Percentiles rank a stretch among this genome's conserved stretches.
These are phyloP conservation scores for Heteropelma amictum DNA, from an alignment of 2,888 invertebrate genomes.

Conservation along the genomic window DNA sequence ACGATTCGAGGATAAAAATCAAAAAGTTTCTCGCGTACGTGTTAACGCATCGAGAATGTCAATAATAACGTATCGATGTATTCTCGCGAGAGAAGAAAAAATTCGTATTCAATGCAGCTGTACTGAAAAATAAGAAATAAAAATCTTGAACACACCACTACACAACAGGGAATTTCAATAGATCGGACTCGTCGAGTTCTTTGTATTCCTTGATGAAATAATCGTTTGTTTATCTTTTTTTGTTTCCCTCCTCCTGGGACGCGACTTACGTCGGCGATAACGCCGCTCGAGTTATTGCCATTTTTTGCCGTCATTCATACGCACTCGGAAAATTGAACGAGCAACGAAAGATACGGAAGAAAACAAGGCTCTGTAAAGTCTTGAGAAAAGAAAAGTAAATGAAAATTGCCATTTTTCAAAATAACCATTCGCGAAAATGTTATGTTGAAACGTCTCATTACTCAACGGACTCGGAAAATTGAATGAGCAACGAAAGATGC, in stretches of 20 bases:
- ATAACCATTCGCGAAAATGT: too few species aligned
- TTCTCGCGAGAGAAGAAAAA: background rate
- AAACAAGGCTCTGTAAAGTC: too few species aligned
- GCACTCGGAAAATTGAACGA: too few species aligned
- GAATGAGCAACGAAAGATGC: too few species aligned
- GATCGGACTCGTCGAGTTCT: slow-evolving; percentile 5
- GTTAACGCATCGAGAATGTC: slow-evolving; percentile 38
- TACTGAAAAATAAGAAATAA: background rate
- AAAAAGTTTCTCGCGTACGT: slow-evolving; percentile 9
- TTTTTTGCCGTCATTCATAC: too few species aligned
- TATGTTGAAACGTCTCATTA: too few species aligned
- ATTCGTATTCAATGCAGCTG: slow-evolving; percentile 25
- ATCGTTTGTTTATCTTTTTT: slow-evolving; percentile 20
- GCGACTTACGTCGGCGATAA: too few species aligned
- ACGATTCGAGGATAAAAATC: slow-evolving; percentile 20
- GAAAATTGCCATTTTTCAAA: too few species aligned
- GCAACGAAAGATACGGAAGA: too few species aligned
- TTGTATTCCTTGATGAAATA: slow-evolving; percentile 28
- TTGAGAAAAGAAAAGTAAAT: too few species aligned
- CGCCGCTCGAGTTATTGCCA: too few species aligned
- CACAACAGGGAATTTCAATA: slow-evolving; percentile 36
- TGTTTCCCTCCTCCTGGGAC: background rate
- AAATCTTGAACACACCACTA: background rate
- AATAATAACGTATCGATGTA: slow-evolving; percentile 16
- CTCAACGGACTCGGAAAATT: too few species aligned